Percentiles rank a stretch among this genome's conserved stretches.
Evolutionary conservation across 2,888 invertebrate genomes (phyloP).

Genomic region (Melanargia galathea): DNA sequence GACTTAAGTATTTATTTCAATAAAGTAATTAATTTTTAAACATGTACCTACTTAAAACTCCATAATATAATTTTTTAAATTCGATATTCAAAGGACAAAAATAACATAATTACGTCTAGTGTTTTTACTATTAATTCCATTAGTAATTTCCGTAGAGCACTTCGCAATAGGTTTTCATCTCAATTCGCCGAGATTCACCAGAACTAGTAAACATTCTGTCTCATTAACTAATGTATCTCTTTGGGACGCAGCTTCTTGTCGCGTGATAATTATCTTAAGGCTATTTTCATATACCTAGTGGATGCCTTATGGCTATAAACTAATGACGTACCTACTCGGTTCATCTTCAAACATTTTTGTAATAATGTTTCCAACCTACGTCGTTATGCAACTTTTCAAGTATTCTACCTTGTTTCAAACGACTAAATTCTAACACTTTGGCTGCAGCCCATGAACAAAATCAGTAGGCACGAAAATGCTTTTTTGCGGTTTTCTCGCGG

Average conservation of each 20-base stretch:
- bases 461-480: too few relatives aligned
- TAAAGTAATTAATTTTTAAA: too few relatives aligned
- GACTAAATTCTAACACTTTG: too few relatives aligned
- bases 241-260: conserved; percentile 23
- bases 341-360: conserved; percentile 12
- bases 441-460: not conserved
- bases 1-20: too few relatives aligned
- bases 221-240: conserved; percentile 35
- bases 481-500: too few relatives aligned
- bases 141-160: conserved; percentile 14
- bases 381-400: not conserved
- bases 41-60: too few relatives aligned
- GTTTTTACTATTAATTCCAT: conserved; percentile 6
- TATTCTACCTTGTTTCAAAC: too few relatives aligned
- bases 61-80: too few relatives aligned
- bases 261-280: conserved; percentile 26
- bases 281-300: conserved; percentile 17
- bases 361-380: not conserved
- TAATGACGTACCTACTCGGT: not conserved
- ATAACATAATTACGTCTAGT: conserved; percentile 15
- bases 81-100: not conserved
- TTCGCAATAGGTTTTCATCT: conserved; percentile 12
- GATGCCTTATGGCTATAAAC: conserved; percentile 11
- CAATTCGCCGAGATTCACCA: conserved; percentile 16
- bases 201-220: conserved; percentile 26